A percentile compares a stretch with the other conserved stretches of the same genome.
Evolutionary conservation across 2,888 invertebrate genomes (phyloP).

Genomic region (Caenorhabditis virilis): DNA sequence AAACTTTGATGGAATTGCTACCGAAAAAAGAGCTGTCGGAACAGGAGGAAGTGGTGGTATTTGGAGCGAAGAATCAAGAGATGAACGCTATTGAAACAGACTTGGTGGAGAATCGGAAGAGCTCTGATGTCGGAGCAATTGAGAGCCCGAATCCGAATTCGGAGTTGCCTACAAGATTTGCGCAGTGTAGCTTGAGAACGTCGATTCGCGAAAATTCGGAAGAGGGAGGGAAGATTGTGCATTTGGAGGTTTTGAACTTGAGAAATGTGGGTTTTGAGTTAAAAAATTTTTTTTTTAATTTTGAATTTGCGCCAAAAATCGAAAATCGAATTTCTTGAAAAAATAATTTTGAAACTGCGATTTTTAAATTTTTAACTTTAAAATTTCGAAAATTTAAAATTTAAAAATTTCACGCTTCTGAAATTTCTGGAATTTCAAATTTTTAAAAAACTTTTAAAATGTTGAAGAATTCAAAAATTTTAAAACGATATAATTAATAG

Average conservation of each 20-base stretch:
- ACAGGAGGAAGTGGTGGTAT: conserved; percentile 9
- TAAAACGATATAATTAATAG: no score
- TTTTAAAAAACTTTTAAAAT: no score
- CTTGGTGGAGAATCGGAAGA: conserved; percentile 8
- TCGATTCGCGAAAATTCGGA: conserved; percentile 35
- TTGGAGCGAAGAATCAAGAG: conserved; percentile 26
- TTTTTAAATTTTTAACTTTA: no score
- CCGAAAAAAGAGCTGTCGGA: conserved; percentile 6
- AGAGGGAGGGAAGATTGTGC: conserved; percentile 29
- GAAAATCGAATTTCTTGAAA: no score
- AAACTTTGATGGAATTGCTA: conserved; percentile 2
- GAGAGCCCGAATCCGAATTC: background rate
- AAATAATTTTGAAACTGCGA: no score
- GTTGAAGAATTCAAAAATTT: no score
- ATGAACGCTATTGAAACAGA: conserved; percentile 28
- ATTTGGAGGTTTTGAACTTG: conserved; percentile 31
- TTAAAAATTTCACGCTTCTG: no score
- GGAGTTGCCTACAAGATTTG: conserved; percentile 18
- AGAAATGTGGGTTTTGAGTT: conserved; percentile 16
- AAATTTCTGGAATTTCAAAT: no score
- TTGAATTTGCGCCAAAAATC: no score
- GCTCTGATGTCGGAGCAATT: background rate
- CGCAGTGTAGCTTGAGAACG: conserved; percentile 31
- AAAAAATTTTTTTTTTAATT: no score
- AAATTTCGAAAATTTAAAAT: no score